Base-by-base conservation (phyloP, 1,140 invertebrate species). In the Chrysoperla carnea region DNA sequence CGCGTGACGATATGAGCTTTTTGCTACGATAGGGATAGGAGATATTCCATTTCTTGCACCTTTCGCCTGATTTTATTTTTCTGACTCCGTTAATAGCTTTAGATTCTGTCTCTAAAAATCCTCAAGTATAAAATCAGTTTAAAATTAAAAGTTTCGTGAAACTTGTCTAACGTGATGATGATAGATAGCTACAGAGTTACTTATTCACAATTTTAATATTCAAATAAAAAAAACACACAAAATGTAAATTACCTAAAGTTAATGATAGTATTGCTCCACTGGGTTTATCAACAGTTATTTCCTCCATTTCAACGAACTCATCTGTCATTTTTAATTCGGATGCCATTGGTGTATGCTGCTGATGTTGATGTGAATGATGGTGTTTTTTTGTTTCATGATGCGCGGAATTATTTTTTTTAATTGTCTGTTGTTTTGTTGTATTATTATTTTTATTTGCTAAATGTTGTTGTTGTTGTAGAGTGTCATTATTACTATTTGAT, bases 221-320 rank as follows among this genome's bases (percentile, higher is more conserved):
- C n/a, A n/a, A n/a, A n/a, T n/a, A 23, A 23, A 23, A 3, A 23
- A 23, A 23, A 23, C 5, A 2, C 17, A 23, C 41, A 43, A 6
- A 13, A 17, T 14, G 39, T n/a, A 35, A 44, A 38, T 43, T 59
- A 77, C 75, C 76, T 49, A 88, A 63, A 8, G 82, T 78, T 35
- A 93, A 66, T 1, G 89, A 85, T 50, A 93, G 70, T 12, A 92
- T 76, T 1, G 89, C 88, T 35, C 87, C 86, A 44, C 71, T 75
- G 8, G 82, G 81, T 40, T 66, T 72, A 49, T 73, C 70, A 45
- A 72, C 68, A 41, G 75, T 64, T 5, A 73, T 73, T 50, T 81
- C 77, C 48, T 73, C 67, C 35, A 49, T 53, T 46, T 48, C 49
- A 23, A 48, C 13, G 7, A 41, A 38, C n/a, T 33, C 31, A 11